These are phyloP conservation scores for Arctopsyche grandis DNA, from an alignment of 1,140 invertebrate genomes.

Conservation along the genomic window DNA sequence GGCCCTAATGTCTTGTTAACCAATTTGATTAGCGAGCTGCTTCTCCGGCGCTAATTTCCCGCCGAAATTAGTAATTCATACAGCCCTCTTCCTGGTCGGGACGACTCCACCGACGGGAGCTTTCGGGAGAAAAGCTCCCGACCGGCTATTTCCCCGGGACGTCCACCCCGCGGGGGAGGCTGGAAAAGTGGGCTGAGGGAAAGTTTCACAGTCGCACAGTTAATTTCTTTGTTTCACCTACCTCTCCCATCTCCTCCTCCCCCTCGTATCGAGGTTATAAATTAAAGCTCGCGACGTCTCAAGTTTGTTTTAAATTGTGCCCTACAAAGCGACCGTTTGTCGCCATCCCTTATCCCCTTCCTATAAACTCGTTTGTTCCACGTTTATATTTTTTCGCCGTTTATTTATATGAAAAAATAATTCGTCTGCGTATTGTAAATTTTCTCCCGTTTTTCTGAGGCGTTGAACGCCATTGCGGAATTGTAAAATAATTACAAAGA, in stretches of 20 bases:
- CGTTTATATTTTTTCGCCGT: not conserved
- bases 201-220: conserved; percentile 44
- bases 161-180: too few relatives aligned
- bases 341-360: too few relatives aligned
- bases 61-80: conserved; percentile 48
- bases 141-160: too few relatives aligned
- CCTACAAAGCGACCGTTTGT: not conserved
- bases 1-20: conserved; percentile 45
- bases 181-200: not conserved
- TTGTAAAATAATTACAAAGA: conserved; percentile 40
- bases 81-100: conserved; percentile 1
- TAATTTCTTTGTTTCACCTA: conserved; percentile 49
- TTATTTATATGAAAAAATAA: not conserved
- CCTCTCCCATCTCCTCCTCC: not conserved
- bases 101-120: not conserved
- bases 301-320: conserved; percentile 43
- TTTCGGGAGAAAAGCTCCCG: conserved; percentile 11
- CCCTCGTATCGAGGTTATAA: conserved; percentile 33
- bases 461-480: not conserved
- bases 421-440: not conserved
- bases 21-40: conserved; percentile 47
- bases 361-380: not conserved
- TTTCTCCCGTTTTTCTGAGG: not conserved
- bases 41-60: conserved; percentile 38
- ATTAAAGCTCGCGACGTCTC: conserved; percentile 46